Evolutionary conservation across 2,113 vertebrate species (phyloP), one percentile per base, ranked within the genome.

Genomic region (Leptobrachium leishanense): DNA sequence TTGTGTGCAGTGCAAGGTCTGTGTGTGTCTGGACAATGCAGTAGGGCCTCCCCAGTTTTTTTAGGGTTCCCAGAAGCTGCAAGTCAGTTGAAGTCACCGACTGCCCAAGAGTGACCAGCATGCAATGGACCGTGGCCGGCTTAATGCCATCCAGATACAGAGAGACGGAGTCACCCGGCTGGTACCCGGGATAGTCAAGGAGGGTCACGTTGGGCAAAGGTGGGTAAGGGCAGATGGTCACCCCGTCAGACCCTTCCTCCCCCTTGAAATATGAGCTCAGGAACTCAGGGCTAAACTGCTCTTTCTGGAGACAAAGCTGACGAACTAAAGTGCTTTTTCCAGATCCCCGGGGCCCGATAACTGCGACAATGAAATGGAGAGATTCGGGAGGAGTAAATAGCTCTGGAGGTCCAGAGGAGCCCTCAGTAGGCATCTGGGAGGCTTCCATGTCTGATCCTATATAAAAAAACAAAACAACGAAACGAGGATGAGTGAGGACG

Each of bases 1-100:
- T 76, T 0, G 84, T 85, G 63, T 85, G 84, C 6, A 85, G 8
- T 0, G 72, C 64, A 15, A 85, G 42, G 68, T 85, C 84, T 6
- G 74, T 55, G 20, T 82, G 81, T 5, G 81, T 82, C 50, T 79
- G 84, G 3, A 68, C 82, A 54, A 85, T 5, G 0, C 68, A 55
- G 68, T 72, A n/a, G 0, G 67, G 42, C 11, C 67, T 82, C 13
- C 67, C 74, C 44, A 53, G 72, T 0, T 80, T 76, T 63, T 81
- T 74, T 11, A 76, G 13, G 2, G 70, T 69, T 65, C 62, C 76
- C 1, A 85, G 62, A 9, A 85, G 41, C 55, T 77, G 70, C 0
- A 77, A 8, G 5, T 81, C 80, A 7, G 39, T 0, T 0, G 72
- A 74, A 1, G 62, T 20, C 15, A 81, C 15, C 4, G 54, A 41